phyloP scores from a whole-genome alignment of 2,113 vertebrate genomes.

The Lepus europaeus region DNA sequence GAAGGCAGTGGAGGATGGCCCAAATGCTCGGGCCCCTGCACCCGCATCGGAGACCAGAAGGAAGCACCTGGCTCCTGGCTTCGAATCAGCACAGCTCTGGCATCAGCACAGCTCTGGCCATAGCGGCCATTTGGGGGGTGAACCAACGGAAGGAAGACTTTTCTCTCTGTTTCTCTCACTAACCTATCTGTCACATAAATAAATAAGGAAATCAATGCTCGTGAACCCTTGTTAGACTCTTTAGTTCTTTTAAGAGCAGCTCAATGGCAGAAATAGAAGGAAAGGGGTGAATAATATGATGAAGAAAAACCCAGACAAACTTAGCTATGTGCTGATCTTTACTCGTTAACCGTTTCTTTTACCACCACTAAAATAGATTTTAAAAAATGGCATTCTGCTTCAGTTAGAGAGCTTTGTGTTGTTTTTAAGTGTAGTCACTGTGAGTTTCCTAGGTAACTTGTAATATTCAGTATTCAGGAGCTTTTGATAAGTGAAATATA shows the following conservation, averaged over 20 bases:
- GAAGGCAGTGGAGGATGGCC: no score
- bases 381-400: constrained; percentile 69
- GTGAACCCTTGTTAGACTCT: background rate
- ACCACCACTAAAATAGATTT: constrained; percentile 67
- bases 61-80: no score
- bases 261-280: background rate
- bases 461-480: constrained; percentile 43
- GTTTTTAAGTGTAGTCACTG: constrained; percentile 68
- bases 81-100: no score
- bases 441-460: constrained; percentile 80
- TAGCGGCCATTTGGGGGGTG: no score
- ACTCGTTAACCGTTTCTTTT: constrained; percentile 67
- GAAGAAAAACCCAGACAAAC: background rate
- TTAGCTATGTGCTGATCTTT: constrained; percentile 10
- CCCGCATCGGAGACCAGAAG: no score
- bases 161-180: no score
- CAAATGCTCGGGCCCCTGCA: no score
- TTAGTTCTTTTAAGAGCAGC: constrained; percentile 16
- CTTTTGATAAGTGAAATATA: constrained; percentile 66
- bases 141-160: no score
- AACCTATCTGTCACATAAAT: no score
- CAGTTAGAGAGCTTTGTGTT: constrained; percentile 53
- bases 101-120: no score
- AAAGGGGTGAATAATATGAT: background rate
- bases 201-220: background rate